Evolutionary conservation across 2,113 vertebrate genomes (phyloP).

Genomic region (Benitochromis conjunctus): DNA sequence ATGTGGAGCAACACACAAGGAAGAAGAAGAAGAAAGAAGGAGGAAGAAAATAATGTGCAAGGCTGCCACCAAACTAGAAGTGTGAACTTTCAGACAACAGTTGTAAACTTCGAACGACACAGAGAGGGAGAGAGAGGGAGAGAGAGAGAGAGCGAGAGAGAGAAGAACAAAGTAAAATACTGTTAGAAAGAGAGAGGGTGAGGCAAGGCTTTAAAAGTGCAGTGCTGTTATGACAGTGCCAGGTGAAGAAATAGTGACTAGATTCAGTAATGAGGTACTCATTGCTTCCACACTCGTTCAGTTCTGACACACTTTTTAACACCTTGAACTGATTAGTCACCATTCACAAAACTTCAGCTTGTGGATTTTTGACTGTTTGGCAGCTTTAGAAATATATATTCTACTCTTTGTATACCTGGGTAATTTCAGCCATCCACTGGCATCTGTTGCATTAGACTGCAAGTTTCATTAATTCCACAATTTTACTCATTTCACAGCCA

Average conservation of each 20-base stretch:
- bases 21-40: slow-evolving; percentile 15
- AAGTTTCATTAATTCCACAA: background rate
- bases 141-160: background rate
- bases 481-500: background rate
- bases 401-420: background rate
- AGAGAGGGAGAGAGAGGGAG: background rate
- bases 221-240: slow-evolving; percentile 37
- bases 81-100: slow-evolving; percentile 62
- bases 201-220: slow-evolving; percentile 22
- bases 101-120: slow-evolving; percentile 52
- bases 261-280: slow-evolving; percentile 48
- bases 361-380: background rate
- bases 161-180: background rate
- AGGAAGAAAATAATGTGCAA: background rate
- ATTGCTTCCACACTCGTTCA: slow-evolving; percentile 25
- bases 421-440: background rate
- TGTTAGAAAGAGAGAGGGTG: slow-evolving; percentile 1
- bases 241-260: slow-evolving; percentile 39
- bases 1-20: slow-evolving; percentile 57
- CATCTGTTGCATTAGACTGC: background rate
- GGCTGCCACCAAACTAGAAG: slow-evolving; percentile 49
- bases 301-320: slow-evolving; percentile 17
- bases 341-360: slow-evolving; percentile 30
- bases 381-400: background rate
- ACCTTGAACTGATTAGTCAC: slow-evolving; percentile 45